Conservation (phyloP, 2,113 vertebrate genomes). For the Xiphophorus hellerii region DNA sequence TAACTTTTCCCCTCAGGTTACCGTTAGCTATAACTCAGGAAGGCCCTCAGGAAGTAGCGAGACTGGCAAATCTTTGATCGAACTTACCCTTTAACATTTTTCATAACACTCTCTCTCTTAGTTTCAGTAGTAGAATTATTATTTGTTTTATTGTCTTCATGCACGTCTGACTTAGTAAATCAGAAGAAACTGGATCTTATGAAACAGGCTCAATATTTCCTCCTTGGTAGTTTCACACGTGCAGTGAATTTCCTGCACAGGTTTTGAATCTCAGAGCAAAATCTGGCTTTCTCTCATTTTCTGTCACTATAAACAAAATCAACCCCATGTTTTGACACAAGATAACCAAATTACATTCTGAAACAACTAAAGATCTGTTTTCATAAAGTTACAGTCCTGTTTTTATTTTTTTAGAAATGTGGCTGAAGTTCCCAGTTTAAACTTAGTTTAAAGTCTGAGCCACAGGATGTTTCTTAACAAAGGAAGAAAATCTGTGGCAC, state of each 20-base stretch:
- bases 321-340: neutral
- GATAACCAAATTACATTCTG: neutral
- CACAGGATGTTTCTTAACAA: neutral
- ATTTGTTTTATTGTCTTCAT: neutral
- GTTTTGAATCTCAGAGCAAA: conserved; percentile 1
- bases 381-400: neutral
- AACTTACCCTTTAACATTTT: too few species aligned
- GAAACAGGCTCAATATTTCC: neutral
- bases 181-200: too few species aligned
- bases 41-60: too few species aligned
- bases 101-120: too few species aligned
- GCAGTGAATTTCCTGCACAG: conserved; percentile 2
- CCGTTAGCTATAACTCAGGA: neutral
- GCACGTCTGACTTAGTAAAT: neutral
- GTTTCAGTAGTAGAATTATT: neutral
- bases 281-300: neutral
- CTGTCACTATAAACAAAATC: neutral
- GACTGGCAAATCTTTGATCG: too few species aligned
- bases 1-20: neutral
- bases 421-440: neutral
- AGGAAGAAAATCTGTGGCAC: neutral
- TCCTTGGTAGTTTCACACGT: neutral
- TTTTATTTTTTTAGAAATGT: neutral
- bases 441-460: too few species aligned
- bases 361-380: neutral